Conservation (phyloP, 30 jellyfish, hydroid and myxozoan species). For the Catostylus mosaicus region DNA sequence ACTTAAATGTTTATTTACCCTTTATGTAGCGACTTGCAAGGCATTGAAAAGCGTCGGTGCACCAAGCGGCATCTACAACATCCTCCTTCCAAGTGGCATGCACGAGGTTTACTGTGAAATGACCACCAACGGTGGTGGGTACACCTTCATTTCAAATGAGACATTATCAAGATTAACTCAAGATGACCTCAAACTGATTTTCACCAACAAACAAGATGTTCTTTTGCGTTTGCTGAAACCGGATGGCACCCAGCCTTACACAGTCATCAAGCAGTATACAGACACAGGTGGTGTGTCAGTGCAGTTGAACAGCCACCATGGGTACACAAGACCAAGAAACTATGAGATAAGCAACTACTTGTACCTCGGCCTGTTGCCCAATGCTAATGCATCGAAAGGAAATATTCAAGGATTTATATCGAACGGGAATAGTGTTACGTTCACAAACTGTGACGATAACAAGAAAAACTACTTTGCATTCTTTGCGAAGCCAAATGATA, state of each 20-base stretch:
- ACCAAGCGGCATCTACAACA: slow-evolving; percentile 5
- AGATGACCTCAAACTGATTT: slow-evolving; percentile 24
- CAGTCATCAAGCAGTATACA: slow-evolving; percentile 33
- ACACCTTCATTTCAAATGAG: slow-evolving; percentile 42
- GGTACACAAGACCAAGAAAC: slow-evolving; percentile 34
- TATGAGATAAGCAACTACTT: slow-evolving; percentile 22
- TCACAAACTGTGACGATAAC: slow-evolving; percentile 32
- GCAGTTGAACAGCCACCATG: slow-evolving; percentile 5
- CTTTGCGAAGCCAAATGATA: neutral
- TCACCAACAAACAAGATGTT: slow-evolving; percentile 37
- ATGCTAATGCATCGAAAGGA: neutral
- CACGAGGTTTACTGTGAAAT: slow-evolving; percentile 45
- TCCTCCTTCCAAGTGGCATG: slow-evolving; percentile 41
- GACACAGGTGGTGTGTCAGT: slow-evolving; percentile 34
- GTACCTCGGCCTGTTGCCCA: slow-evolving; percentile 42
- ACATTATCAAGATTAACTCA: slow-evolving; percentile 25
- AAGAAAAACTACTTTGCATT: slow-evolving; percentile 36
- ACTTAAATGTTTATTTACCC: neutral
- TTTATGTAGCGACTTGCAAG: slow-evolving; percentile 40
- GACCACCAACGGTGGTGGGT: slow-evolving; percentile 64
- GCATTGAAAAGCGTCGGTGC: neutral
- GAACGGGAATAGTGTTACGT: slow-evolving; percentile 4
- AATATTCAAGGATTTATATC: slow-evolving; percentile 28
- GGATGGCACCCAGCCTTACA: slow-evolving; percentile 59
- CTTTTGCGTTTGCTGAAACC: slow-evolving; percentile 32